These are phyloP conservation scores for Carapus acus DNA, from an alignment of 2,797 vertebrate genomes.

Conservation along the genomic window DNA sequence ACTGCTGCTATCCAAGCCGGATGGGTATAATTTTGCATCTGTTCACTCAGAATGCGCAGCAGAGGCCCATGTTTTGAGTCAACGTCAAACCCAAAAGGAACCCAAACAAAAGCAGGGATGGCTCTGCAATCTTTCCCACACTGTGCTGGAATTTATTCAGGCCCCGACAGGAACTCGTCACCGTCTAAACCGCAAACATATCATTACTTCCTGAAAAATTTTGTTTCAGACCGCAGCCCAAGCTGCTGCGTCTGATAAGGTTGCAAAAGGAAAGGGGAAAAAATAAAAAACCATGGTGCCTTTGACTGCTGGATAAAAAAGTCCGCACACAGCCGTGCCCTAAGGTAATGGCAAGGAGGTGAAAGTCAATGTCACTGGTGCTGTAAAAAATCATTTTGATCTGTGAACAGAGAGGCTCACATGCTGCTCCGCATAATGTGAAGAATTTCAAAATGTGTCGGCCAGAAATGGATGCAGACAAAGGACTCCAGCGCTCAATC, in stretches of 20 bases:
- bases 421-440: background rate
- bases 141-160: background rate
- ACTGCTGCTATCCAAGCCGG: too few species aligned
- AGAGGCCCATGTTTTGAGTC: too few species aligned
- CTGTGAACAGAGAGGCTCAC: slow-evolving; percentile 8
- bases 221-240: background rate
- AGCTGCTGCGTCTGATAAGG: background rate
- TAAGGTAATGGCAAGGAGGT: background rate
- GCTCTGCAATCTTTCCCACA: background rate
- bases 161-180: background rate
- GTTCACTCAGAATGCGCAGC: too few species aligned
- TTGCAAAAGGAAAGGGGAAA: background rate
- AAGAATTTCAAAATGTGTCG: background rate
- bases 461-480: slow-evolving; percentile 5
- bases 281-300: slow-evolving; percentile 1
- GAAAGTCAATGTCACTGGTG: slow-evolving; percentile 9
- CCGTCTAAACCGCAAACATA: background rate
- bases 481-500: background rate
- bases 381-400: slow-evolving; percentile 21
- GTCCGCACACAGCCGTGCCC: background rate
- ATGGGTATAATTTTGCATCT: too few species aligned
- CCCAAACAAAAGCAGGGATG: background rate
- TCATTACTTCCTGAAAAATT: background rate
- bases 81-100: too few species aligned
- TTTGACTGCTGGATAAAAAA: background rate